A percentile compares a stretch with the other conserved stretches of the same genome.
Evolutionary conservation across 2,113 vertebrate species (phyloP).

Genomic region (Scartelaos histophorus): DNA sequence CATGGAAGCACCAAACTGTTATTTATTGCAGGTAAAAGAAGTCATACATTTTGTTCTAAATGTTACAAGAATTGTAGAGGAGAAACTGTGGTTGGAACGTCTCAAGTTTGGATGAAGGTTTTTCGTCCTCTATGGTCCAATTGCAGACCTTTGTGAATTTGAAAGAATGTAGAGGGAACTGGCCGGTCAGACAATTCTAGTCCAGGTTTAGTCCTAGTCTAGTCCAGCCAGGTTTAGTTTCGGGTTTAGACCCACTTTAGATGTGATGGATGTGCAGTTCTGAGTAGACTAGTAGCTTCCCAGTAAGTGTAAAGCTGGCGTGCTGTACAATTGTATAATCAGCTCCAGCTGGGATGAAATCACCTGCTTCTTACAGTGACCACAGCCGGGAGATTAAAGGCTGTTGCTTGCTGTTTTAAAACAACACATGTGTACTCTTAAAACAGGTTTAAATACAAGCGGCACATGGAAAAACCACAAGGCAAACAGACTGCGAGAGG

Average conservation of each 20-base stretch:
- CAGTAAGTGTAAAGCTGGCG: conserved; percentile 4
- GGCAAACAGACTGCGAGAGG: conserved; percentile 14
- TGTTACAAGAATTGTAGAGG: no score
- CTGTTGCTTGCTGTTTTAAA: conserved; percentile 21
- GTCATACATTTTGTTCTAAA: no score
- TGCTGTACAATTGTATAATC: conserved; percentile 16
- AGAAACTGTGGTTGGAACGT: no score
- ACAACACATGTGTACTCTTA: conserved; percentile 17
- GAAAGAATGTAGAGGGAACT: no score
- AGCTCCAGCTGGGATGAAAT: conserved; percentile 24
- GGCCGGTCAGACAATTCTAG: no score
- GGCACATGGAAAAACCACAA: conserved; percentile 13
- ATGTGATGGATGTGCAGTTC: background rate
- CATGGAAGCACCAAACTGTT: no score
- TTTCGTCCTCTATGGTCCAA: no score
- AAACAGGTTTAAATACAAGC: conserved; percentile 18
- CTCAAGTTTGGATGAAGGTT: no score
- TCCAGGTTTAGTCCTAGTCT: background rate
- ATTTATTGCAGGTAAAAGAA: no score
- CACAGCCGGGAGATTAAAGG: conserved; percentile 36
- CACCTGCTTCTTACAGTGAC: conserved; percentile 31
- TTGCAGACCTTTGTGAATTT: no score
- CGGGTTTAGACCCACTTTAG: no score
- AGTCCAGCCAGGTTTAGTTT: no score
- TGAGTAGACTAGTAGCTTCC: background rate